These are phyloP conservation scores for Aplocera efformata DNA, from an alignment of 2,888 invertebrate species.

Conservation along the genomic window DNA sequence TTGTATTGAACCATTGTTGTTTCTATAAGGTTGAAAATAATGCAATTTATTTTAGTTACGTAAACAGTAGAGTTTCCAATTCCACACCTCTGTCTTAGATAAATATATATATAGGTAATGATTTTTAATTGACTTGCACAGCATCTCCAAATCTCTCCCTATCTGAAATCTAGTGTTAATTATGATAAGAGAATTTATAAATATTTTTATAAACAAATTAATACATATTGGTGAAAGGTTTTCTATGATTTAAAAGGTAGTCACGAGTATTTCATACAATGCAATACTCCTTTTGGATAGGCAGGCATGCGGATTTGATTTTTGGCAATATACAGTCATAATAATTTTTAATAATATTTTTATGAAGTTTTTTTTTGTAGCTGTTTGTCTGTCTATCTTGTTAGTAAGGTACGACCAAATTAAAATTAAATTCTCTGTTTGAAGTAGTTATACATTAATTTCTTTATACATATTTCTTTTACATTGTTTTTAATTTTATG, in stretches of 20 bases:
- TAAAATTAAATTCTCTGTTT: constrained; percentile 62
- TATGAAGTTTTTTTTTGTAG: constrained; percentile 6
- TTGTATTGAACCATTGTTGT: not conserved
- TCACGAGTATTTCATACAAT: constrained; percentile 29
- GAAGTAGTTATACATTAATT: constrained; percentile 49
- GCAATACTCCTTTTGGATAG: constrained; percentile 25
- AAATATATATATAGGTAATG: no score
- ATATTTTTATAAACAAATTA: constrained; percentile 30
- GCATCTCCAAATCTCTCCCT: constrained; percentile 10
- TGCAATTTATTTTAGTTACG: no score
- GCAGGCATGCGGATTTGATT: constrained; percentile 12
- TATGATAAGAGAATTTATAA: constrained; percentile 17
- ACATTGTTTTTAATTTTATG: constrained; percentile 72
- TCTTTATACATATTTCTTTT: constrained; percentile 25
- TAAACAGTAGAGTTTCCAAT: no score
- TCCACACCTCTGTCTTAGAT: no score
- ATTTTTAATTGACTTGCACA: not conserved
- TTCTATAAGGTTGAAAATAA: not conserved
- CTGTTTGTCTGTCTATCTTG: constrained; percentile 34
- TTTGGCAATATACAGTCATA: constrained; percentile 12
- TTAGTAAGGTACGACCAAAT: constrained; percentile 67
- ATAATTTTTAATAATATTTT: constrained; percentile 15
- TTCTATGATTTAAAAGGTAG: constrained; percentile 17
- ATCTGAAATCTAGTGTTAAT: constrained; percentile 14
- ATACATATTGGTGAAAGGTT: constrained; percentile 32